Base-by-base conservation (phyloP, 2,113 vertebrate genomes). In the Cryptomyrus ogoouensis region DNA sequence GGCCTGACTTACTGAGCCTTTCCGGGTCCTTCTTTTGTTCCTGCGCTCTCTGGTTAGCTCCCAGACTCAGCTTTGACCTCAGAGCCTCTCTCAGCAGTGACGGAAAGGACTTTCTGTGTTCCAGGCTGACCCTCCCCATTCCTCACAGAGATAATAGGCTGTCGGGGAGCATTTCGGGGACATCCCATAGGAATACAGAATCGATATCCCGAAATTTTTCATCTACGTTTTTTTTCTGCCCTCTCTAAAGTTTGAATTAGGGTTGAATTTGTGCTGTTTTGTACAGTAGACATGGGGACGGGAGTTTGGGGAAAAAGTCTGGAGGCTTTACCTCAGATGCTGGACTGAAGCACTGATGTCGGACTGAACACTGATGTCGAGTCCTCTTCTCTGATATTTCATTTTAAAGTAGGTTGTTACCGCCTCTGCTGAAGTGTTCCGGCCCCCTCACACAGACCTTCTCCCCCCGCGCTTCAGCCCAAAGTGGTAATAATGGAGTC, bases 71-170 rank as follows among this genome's bases (percentile, higher is more conserved):
- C 53, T 87, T 50, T 50, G 27, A 47, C 27, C 44, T n/a, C 83
- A 3, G 50, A 19, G 44, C 50, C 27, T 56, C 85, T 53, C 50
- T 27, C 50, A 15, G 50, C 31, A 56, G 17, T 53, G 50, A 87
- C 5, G 6, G 85, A 56, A 87, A 47, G 17, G 85, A 31, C 31
- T 39, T 27, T 56, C 35, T 19, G n/a, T 3, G 50, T 50, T 53
- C 17, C 27, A 9, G 19, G 50, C 31, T 3, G 50, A 35, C 17
- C 85, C 31, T 3, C 8, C 49, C 88, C 84, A 90, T 90, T 89
- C 90, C 83, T 90, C 89, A 88, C 17, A 27, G 31, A 89, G 66
- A 90, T 89, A 53, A 90, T 90, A 88, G 84, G 66, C 83, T 89
- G 87, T 70, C 89, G 42, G 35, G 50, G 83, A 84, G 83, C 89